These are phyloP conservation scores for Symphodus melops DNA, from an alignment of 2,113 vertebrate genomes.

Conservation along the genomic window DNA sequence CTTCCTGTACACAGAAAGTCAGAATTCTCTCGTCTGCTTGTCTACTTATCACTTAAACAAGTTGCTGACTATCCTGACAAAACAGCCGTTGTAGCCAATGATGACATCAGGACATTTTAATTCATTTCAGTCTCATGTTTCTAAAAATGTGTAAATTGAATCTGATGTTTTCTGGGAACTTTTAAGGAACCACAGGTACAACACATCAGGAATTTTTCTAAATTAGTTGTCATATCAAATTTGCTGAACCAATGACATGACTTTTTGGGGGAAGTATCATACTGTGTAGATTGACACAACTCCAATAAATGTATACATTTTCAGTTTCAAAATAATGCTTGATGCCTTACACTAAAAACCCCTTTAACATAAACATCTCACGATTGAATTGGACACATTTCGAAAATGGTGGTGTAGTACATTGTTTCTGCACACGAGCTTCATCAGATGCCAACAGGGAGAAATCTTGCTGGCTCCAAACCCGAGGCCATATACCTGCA, in stretches of 20 bases:
- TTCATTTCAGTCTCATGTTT: too few relatives aligned
- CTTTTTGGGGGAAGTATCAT: not conserved
- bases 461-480: constrained; percentile 18
- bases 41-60: constrained; percentile 37
- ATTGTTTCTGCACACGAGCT: not conserved
- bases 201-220: not conserved
- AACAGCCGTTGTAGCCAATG: not conserved
- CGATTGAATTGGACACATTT: constrained; percentile 5
- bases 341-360: not conserved
- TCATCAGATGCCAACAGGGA: not conserved
- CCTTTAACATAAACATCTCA: not conserved
- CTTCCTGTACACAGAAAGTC: too few relatives aligned
- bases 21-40: constrained; percentile 20
- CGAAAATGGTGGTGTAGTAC: not conserved
- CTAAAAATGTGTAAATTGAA: too few relatives aligned
- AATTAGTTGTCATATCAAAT: constrained; percentile 11
- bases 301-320: not conserved
- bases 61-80: constrained; percentile 11
- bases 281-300: not conserved
- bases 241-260: too few relatives aligned
- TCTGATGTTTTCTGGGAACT: too few relatives aligned
- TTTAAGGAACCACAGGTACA: too few relatives aligned
- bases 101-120: too few relatives aligned
- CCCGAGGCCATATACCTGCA: constrained; percentile 15
- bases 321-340: not conserved